Evolutionary conservation across 2,113 vertebrate species (phyloP).

Genomic region (western clawed frog (Xenopus tropicalis)): DNA sequence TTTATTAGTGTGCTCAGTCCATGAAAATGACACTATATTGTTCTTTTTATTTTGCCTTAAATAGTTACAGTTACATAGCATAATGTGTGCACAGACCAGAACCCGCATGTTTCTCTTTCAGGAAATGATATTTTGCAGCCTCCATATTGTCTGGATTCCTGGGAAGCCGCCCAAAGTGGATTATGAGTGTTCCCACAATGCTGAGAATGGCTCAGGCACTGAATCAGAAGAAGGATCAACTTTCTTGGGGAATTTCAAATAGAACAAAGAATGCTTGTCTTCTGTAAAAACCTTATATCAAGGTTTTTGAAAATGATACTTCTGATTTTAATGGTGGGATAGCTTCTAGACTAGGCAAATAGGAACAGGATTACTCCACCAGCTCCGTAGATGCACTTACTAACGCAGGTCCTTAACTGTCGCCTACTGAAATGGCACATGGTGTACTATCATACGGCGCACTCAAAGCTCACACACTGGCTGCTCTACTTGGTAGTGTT

Average conservation of each 20-base stretch:
- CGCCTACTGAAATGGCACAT: background rate
- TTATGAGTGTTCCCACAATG: constrained; percentile 51
- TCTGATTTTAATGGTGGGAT: background rate
- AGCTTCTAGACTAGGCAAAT: background rate
- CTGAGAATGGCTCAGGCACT: constrained; percentile 9
- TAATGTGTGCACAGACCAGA: too few relatives aligned
- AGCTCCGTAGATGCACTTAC: constrained; percentile 4
- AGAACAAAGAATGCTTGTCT: background rate
- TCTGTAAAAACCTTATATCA: background rate
- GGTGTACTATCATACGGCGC: background rate
- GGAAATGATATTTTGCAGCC: constrained; percentile 60
- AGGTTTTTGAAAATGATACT: background rate
- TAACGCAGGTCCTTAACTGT: background rate
- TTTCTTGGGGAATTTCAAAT: constrained; percentile 32
- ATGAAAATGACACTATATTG: too few relatives aligned
- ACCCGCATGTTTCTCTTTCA: constrained; percentile 42
- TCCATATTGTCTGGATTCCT: constrained; percentile 61
- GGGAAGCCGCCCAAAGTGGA: constrained; percentile 53
- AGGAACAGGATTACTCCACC: background rate
- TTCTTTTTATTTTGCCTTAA: too few relatives aligned
- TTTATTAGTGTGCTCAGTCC: too few relatives aligned
- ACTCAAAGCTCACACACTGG: background rate
- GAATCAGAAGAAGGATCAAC: constrained; percentile 50
- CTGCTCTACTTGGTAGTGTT: too few relatives aligned
- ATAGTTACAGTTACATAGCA: too few relatives aligned